Conservation (phyloP, 2,797 vertebrate species). For the Argya squamiceps region DNA sequence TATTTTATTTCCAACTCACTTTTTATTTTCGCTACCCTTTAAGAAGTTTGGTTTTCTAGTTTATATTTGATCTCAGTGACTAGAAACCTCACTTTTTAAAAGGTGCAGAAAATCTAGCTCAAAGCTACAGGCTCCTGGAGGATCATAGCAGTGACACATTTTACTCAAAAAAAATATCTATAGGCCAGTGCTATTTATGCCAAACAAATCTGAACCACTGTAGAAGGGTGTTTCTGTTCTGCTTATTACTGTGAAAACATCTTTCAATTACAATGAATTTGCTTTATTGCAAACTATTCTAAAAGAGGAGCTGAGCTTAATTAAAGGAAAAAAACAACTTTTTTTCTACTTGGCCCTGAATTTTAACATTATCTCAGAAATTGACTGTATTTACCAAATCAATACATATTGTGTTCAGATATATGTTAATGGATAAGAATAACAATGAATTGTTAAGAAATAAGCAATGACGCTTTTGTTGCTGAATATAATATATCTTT, state of each 20-base stretch:
- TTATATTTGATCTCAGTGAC: slow-evolving; percentile 1
- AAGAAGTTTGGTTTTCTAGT: not conserved
- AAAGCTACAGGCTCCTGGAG: not conserved
- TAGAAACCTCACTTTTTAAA: not conserved
- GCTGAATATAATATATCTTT: not conserved
- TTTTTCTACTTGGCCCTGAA: not conserved
- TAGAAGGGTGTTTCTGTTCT: not conserved
- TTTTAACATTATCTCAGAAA: not conserved
- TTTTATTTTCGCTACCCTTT: not conserved
- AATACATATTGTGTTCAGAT: not conserved
- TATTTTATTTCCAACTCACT: not conserved
- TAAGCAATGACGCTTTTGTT: not conserved
- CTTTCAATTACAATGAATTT: not conserved
- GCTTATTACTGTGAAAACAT: not conserved
- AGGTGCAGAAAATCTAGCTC: not conserved
- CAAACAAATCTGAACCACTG: not conserved
- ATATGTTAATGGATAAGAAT: not conserved
- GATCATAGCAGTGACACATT: not conserved
- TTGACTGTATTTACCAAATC: not conserved
- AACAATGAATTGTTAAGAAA: not conserved
- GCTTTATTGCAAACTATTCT: not conserved
- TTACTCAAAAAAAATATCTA: not conserved
- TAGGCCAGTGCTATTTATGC: not conserved
- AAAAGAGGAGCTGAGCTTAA: not conserved
- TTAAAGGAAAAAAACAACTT: not conserved